Percentiles rank a stretch among this genome's conserved stretches.
These are phyloP conservation scores for Pristionchus entomophagus DNA, from an alignment of 2,888 invertebrate species.

Conservation along the genomic window DNA sequence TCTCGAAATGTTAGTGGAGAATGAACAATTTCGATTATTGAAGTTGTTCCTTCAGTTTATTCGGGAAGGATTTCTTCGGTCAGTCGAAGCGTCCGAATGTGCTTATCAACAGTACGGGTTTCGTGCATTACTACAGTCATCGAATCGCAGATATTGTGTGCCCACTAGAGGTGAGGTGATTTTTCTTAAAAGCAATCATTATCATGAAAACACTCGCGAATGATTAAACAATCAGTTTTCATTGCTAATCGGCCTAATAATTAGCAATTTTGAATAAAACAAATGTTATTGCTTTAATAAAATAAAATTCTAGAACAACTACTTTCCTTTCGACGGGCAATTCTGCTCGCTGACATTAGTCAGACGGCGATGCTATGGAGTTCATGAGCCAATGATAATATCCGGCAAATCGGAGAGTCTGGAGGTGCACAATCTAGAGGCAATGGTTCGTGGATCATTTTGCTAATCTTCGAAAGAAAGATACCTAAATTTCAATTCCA, in stretches of 20 bases:
- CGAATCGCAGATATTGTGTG: background rate
- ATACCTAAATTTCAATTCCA: too few relatives aligned
- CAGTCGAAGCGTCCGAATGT: background rate
- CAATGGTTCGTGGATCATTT: background rate
- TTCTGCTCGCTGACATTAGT: background rate
- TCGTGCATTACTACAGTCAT: conserved; percentile 34
- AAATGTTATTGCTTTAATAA: too few relatives aligned
- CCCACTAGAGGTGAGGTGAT: background rate
- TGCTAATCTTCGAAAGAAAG: background rate
- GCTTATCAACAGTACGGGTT: background rate
- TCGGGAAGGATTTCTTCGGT: conserved; percentile 19
- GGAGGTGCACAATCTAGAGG: background rate
- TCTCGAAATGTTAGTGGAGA: too few relatives aligned
- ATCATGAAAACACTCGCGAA: too few relatives aligned
- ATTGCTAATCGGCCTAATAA: too few relatives aligned
- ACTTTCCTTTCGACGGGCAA: background rate
- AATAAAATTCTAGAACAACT: background rate
- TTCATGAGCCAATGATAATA: background rate
- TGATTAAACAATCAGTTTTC: too few relatives aligned
- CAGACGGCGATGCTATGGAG: background rate
- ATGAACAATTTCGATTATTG: background rate
- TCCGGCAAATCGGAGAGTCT: background rate
- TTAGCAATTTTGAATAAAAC: too few relatives aligned
- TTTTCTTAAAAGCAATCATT: too few relatives aligned
- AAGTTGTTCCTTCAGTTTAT: conserved; percentile 2